Conservation (phyloP, 2,797 vertebrate genomes). For the Acridotheres tristis region DNA sequence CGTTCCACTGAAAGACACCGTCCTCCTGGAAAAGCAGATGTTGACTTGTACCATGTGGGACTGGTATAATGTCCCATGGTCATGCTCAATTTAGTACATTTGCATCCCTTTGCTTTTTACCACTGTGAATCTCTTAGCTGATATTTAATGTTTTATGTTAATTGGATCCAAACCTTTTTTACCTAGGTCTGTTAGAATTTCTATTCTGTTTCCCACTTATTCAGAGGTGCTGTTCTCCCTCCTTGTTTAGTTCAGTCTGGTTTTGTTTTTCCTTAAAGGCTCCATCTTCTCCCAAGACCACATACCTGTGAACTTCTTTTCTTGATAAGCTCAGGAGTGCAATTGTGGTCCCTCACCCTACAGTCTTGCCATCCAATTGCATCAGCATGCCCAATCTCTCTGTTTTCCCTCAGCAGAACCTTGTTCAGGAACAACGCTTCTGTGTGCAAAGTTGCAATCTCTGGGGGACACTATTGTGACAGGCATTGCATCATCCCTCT, state of each 20-base stretch:
- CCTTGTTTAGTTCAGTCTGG: background rate
- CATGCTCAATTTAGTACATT: background rate
- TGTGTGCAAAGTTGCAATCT: background rate
- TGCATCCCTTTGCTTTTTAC: constrained; percentile 22
- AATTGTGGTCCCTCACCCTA: background rate
- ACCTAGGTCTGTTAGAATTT: background rate
- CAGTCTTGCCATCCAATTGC: background rate
- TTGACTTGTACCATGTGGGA: background rate
- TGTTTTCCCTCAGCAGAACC: background rate
- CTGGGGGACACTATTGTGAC: background rate
- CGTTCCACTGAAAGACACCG: background rate
- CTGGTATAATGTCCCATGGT: background rate
- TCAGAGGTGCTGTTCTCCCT: background rate
- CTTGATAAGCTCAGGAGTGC: background rate
- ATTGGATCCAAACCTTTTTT: constrained; percentile 26
- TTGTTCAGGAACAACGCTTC: background rate
- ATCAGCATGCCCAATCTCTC: background rate
- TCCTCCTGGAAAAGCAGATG: background rate
- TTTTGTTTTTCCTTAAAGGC: background rate
- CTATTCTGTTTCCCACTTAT: background rate
- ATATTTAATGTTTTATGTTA: background rate
- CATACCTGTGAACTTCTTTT: background rate
- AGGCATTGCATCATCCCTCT: background rate
- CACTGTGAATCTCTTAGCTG: background rate
- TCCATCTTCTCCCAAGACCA: background rate